Conservation (phyloP, 2,797 vertebrate species). For the Liparis tanakae region DNA sequence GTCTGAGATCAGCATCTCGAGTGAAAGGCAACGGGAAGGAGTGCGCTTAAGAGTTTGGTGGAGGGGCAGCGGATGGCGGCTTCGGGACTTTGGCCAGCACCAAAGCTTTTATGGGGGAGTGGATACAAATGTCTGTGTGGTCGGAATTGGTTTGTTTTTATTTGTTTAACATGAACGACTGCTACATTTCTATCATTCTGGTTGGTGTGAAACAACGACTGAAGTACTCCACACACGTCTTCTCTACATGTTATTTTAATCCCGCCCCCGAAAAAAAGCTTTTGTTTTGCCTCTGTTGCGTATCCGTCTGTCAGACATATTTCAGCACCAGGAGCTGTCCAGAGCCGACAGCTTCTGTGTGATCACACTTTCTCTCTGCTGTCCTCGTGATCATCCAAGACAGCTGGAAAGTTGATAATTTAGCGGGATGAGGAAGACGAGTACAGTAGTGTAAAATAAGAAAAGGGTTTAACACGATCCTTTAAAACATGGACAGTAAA, state of each 20-base stretch:
- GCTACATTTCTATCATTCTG: neutral
- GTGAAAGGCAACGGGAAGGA: neutral
- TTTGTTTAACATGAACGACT: neutral
- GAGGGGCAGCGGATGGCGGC: neutral
- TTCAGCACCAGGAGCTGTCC: constrained; percentile 51
- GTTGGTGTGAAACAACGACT: neutral
- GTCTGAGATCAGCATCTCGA: neutral
- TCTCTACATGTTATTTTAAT: neutral
- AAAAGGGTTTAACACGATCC: neutral
- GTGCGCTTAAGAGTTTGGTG: neutral
- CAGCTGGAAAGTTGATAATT: too few relatives aligned
- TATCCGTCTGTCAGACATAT: neutral
- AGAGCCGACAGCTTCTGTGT: neutral
- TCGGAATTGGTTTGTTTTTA: neutral
- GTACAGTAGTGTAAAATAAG: too few relatives aligned
- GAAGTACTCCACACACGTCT: too few relatives aligned
- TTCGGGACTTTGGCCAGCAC: neutral
- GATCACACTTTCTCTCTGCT: constrained; percentile 1
- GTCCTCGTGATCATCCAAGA: too few relatives aligned
- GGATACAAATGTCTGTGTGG: neutral
- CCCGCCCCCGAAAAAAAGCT: neutral
- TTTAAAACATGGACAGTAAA: neutral
- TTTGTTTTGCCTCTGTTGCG: neutral
- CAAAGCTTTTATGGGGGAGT: neutral
- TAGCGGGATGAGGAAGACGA: neutral